Base-by-base conservation (phyloP, 2,888 invertebrate genomes). In the Tetragnatha montana region DNA sequence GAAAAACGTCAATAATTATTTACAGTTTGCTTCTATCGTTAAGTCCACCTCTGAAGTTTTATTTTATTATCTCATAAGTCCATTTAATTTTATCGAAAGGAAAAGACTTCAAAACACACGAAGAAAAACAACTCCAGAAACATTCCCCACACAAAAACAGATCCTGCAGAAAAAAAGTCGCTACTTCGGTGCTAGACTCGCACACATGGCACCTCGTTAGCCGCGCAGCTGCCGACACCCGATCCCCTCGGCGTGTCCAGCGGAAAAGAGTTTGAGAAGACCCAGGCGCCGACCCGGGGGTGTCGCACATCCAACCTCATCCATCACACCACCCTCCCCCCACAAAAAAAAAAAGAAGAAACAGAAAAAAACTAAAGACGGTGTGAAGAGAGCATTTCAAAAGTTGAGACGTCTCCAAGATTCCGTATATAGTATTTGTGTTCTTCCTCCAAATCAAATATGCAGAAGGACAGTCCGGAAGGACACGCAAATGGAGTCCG, bases 191-290 rank as follows among this genome's bases (percentile, higher is more conserved):
- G 69, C 51, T 17, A 87, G 68, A 10, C 2, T 4, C 84, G 71
- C 85, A 73, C 87, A 87, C 51, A 78, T 83, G 82, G 81, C 87
- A 87, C 90, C 90, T 90, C 90, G 90, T 90, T 90, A 90, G 90
- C 90, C 81, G 74, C 80, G 80, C 87, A 87, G 87, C 87, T 87
- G 90, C 76, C 74, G 87, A 80, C 87, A 90, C 83, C 17, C 14
- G 90, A 90, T 83, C 87, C 70, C 89, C 80, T 81, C 35, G 35
- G 60, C 47, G 74, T 85, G 89, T 89, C 89, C 89, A 88, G 83
- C 81, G 68, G 35, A 35, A 35, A 35, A 81, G 74, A 71, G 80
- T 81, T 84, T 89, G 89, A 89, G 50, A 84, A 84, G 89, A 79
- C 69, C 89, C 89, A 89, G 89, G 89, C 89, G 89, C 89, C 89